Evolutionary conservation across 1,140 invertebrate species (phyloP), one percentile per base, ranked within the genome.

Genomic region (Carposina sasakii): DNA sequence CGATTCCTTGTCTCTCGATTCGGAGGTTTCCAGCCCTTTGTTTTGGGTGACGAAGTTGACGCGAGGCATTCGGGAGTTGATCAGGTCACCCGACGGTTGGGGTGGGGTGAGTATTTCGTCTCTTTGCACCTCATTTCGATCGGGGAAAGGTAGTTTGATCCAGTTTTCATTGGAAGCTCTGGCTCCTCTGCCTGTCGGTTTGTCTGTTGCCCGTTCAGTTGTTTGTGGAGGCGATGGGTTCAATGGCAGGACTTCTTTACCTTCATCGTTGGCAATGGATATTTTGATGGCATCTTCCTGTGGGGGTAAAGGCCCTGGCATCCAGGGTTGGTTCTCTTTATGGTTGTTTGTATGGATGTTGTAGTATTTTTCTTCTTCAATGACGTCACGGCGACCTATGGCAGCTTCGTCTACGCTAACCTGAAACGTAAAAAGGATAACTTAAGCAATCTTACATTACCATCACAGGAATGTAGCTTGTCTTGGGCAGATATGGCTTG

Each of bases 21-120:
- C 85, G 13, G 83, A 79, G 48, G 85, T 71, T 59, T 86, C 81
- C 28, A 86, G 59, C 12, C 57, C 56, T 63, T 85, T 85, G 44
- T 84, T 83, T 60, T 86, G 85, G 16, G 85, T 86, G 15, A 86
- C 81, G 44, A 86, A 86, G 53, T 86, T 86, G 10, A 86, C 79
- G 57, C 85, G 54, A 1, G 85, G 85, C 77, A 86, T 85, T 52
- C 85, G 54, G 17, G 81, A 81, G 54, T 81, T 85, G 22, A 81
- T 76, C 3, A 85, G 64, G 20, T 86, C 83, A 31, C 73, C 77
- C 0, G 68, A 75, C 19, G 75, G 77, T 62, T 76, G 74, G 3
- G 73, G 78, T 12, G 74, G 83, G 8, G 67, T 82, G 19, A 79
- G 68, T 33, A 75, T 76, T 41, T 73, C 71, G 44, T 68, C 71